A percentile compares a stretch with the other conserved stretches of the same genome.
phyloP scores from a whole-genome alignment of 2,888 invertebrate species.

The Calameuta filiformis region DNA sequence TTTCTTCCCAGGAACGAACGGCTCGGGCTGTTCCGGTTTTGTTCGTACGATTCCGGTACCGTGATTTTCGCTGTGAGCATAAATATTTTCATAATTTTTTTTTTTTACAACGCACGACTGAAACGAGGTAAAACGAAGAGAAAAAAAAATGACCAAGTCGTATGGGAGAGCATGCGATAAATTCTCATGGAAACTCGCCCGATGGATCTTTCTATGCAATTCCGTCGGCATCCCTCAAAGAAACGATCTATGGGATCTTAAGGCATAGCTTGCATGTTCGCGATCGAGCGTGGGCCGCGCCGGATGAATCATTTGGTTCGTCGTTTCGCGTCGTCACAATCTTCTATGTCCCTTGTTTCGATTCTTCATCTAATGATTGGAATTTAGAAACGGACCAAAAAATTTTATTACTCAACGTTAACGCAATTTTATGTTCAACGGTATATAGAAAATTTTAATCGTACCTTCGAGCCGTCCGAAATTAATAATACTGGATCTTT shows the following conservation, averaged over 20 bases:
- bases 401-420: not conserved
- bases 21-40: not conserved
- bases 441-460: not conserved
- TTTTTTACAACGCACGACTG: not conserved
- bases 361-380: not conserved
- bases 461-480: not conserved
- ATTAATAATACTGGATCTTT: not conserved
- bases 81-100: not conserved
- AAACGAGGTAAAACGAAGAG: not conserved
- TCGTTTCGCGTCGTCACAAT: constrained; percentile 1
- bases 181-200: not conserved
- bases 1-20: not conserved
- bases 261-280: not conserved
- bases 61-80: not conserved
- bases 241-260: not conserved
- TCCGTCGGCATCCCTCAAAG: not conserved
- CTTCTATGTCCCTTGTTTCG: not conserved
- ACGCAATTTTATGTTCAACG: not conserved
- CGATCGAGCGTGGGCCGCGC: not conserved
- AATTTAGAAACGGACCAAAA: not conserved
- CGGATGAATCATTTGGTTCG: not conserved
- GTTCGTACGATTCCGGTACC: not conserved
- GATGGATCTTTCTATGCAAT: not conserved
- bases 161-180: not conserved
- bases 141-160: not conserved